Percentiles rank a stretch among this genome's conserved stretches.
These are phyloP conservation scores for Cepaea hortensis DNA, from an alignment of 2,888 invertebrate genomes.

Conservation along the genomic window DNA sequence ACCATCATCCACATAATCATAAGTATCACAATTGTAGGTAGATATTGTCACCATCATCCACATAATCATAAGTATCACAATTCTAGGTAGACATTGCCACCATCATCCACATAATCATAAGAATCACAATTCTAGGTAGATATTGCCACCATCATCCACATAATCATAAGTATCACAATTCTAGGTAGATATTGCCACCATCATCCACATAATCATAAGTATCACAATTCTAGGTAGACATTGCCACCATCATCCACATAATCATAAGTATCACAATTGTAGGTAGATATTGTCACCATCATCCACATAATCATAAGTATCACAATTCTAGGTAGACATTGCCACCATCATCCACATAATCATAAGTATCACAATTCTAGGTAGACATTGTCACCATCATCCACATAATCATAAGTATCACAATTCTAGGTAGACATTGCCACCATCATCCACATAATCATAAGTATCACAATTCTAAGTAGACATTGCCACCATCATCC, in stretches of 20 bases:
- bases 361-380: constrained; percentile 73
- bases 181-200: constrained; percentile 68
- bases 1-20: neutral
- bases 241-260: neutral
- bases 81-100: constrained; percentile 69
- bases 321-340: constrained; percentile 76
- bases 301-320: too few relatives aligned
- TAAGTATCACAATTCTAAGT: constrained; percentile 75
- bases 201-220: too few relatives aligned
- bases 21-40: constrained; percentile 75
- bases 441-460: neutral
- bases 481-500: constrained; percentile 31
- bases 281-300: constrained; percentile 66
- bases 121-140: constrained; percentile 75
- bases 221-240: constrained; percentile 76
- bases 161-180: constrained; percentile 69
- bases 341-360: neutral
- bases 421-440: constrained; percentile 76
- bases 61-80: constrained; percentile 67
- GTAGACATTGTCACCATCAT: constrained; percentile 58
- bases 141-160: neutral
- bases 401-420: too few relatives aligned
- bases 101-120: too few relatives aligned
- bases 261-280: constrained; percentile 70
- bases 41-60: constrained; percentile 23